These are phyloP conservation scores for Anarhynchus alexandrinus DNA, from an alignment of 2,113 vertebrate genomes.

Conservation along the genomic window DNA sequence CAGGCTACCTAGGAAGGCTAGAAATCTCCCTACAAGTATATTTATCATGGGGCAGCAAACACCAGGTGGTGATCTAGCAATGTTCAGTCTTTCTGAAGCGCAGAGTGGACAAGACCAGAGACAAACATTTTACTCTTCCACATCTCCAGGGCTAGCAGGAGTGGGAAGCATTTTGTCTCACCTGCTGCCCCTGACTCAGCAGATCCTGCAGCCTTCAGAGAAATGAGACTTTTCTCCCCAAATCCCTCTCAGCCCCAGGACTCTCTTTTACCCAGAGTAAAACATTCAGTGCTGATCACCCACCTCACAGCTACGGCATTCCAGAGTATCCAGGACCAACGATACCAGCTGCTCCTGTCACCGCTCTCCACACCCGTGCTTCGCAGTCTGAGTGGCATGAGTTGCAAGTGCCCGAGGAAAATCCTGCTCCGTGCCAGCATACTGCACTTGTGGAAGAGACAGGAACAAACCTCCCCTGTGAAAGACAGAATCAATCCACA, in stretches of 20 bases:
- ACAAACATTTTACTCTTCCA: not conserved
- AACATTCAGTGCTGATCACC: not conserved
- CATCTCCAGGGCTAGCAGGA: not conserved
- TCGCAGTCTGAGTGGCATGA: not conserved
- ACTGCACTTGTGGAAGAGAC: not conserved
- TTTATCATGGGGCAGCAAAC: not conserved
- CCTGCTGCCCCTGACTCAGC: not conserved
- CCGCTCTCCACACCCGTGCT: not conserved
- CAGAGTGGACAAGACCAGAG: not conserved
- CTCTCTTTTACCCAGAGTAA: not conserved
- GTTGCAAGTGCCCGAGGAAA: rapidly evolving
- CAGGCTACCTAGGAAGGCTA: not conserved
- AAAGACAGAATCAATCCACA: not conserved
- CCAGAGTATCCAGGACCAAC: not conserved
- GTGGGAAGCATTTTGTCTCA: not conserved
- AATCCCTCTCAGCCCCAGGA: not conserved
- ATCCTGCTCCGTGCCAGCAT: rapidly evolving
- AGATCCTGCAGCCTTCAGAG: not conserved
- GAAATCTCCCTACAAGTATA: not conserved
- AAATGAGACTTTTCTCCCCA: not conserved
- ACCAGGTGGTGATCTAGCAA: not conserved
- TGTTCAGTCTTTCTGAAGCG: not conserved
- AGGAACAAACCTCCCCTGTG: not conserved
- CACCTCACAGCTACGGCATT: not conserved
- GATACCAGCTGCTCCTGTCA: not conserved